These are phyloP conservation scores for Notoglanidium macrostoma DNA, from an alignment of 2,797 vertebrate species.

Conservation along the genomic window DNA sequence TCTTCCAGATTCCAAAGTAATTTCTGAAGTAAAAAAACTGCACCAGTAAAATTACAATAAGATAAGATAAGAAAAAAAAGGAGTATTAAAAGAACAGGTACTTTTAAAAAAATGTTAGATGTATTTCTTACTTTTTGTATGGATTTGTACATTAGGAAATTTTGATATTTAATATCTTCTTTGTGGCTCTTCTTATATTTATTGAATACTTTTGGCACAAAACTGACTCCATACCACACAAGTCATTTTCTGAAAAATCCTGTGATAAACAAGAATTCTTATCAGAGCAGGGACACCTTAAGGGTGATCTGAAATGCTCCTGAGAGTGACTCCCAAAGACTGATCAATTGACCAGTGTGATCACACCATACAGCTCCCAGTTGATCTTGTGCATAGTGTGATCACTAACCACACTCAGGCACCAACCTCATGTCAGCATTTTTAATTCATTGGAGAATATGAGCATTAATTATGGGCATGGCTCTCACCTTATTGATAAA, in stretches of 20 bases:
- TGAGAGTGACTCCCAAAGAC: too few relatives aligned
- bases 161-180: background rate
- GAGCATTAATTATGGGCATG: too few relatives aligned
- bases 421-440: too few relatives aligned
- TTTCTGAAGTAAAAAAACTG: background rate
- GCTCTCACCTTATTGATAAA: too few relatives aligned
- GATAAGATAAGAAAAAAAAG: background rate
- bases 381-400: too few relatives aligned
- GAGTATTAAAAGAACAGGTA: background rate
- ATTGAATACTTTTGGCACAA: background rate
- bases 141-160: background rate
- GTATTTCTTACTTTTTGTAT: background rate
- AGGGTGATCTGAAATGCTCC: too few relatives aligned
- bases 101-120: background rate
- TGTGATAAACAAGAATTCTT: background rate
- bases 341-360: too few relatives aligned
- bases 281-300: background rate
- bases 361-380: too few relatives aligned
- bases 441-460: too few relatives aligned
- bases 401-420: too few relatives aligned
- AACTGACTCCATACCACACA: background rate
- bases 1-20: background rate
- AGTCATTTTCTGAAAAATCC: background rate
- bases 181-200: background rate
- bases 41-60: background rate